A percentile compares a stretch with the other conserved stretches of the same genome.
These are phyloP conservation scores for Osedax frankpressi DNA, from an alignment of 2,888 invertebrate genomes.

Conservation along the genomic window DNA sequence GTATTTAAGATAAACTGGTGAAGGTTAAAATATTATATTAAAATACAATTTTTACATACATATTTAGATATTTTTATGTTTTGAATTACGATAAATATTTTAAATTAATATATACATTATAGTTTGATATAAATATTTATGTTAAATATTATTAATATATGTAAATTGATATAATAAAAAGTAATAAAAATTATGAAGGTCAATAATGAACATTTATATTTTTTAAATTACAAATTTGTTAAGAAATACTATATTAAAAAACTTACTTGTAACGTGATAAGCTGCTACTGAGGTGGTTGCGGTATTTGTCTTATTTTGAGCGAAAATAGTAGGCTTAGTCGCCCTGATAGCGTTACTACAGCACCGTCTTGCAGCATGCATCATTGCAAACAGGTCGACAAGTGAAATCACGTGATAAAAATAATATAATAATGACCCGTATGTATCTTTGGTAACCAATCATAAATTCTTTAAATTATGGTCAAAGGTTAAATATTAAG, in stretches of 20 bases:
- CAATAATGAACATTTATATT: too few species aligned
- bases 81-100: too few species aligned
- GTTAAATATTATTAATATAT: too few species aligned
- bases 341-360: conserved; percentile 52
- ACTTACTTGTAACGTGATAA: conserved; percentile 51
- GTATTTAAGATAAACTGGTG: too few species aligned
- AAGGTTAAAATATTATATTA: too few species aligned
- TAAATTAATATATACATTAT: too few species aligned
- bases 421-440: conserved; percentile 8
- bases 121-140: too few species aligned
- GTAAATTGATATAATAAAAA: too few species aligned
- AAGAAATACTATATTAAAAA: background rate
- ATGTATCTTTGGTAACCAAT: conserved; percentile 1
- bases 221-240: too few species aligned
- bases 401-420: conserved; percentile 21
- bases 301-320: conserved; percentile 49
- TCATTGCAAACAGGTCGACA: conserved; percentile 48
- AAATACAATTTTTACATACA: too few species aligned
- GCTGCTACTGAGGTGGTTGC: conserved; percentile 40
- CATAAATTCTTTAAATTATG: background rate
- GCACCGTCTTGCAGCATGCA: conserved; percentile 53
- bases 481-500: background rate
- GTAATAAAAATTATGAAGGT: too few species aligned
- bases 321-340: conserved; percentile 49
- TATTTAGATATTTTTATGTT: too few species aligned